Evolutionary conservation across 2,888 invertebrate genomes (phyloP).

Genomic region (Eupithecia abbreviata): DNA sequence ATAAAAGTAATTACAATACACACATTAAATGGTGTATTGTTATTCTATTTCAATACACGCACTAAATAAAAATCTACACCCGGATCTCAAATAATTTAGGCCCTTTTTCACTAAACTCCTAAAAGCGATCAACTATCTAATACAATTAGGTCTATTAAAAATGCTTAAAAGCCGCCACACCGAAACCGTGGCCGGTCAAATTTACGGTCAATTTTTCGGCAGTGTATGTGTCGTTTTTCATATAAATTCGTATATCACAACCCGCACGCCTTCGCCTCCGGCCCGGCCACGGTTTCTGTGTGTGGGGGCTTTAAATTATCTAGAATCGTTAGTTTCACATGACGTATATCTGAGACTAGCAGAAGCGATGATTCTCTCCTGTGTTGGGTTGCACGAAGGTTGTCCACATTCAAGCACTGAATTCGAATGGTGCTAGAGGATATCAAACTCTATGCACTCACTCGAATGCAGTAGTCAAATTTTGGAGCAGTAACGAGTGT

Average conservation of each 20-base stretch:
- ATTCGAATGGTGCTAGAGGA: slow-evolving; percentile 90
- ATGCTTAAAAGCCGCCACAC: background rate
- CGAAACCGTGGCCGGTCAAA: too few species aligned
- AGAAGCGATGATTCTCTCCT: background rate
- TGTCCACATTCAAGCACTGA: slow-evolving; percentile 82
- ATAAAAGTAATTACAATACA: too few species aligned
- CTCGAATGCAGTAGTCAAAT: slow-evolving; percentile 87
- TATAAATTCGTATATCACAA: too few species aligned
- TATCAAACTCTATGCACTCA: slow-evolving; percentile 85
- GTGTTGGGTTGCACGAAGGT: slow-evolving; percentile 44
- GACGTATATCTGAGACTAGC: background rate
- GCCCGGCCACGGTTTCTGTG: too few species aligned
- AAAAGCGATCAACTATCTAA: background rate
- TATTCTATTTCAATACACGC: background rate
- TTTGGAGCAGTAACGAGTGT: slow-evolving; percentile 53
- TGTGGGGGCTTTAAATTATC: background rate
- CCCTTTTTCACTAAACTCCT: background rate
- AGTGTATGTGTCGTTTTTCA: too few species aligned
- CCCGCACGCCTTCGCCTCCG: too few species aligned
- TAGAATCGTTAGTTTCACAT: background rate
- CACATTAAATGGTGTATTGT: too few species aligned
- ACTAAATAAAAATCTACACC: background rate
- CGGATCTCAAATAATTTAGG: background rate
- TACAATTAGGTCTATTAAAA: background rate
- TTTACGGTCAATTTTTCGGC: too few species aligned